These are phyloP conservation scores for Atrina japonica DNA, from an alignment of 2,888 invertebrate species.

Conservation along the genomic window DNA sequence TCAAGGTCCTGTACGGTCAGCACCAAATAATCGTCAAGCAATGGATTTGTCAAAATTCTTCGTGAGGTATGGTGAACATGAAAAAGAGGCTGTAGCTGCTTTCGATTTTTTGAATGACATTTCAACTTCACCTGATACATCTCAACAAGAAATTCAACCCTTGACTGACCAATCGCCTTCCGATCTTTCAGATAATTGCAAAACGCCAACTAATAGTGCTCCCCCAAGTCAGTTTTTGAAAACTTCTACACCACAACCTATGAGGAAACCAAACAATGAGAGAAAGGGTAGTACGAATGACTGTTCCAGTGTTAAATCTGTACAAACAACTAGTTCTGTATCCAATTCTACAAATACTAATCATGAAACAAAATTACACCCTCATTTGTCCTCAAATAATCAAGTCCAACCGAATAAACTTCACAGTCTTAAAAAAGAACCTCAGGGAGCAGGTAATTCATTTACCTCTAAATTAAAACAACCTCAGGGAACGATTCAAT, in stretches of 20 bases:
- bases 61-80: constrained; percentile 63
- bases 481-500: constrained; percentile 22
- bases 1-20: constrained; percentile 36
- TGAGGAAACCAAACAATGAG: neutral
- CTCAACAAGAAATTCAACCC: constrained; percentile 1
- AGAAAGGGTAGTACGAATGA: neutral
- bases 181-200: neutral
- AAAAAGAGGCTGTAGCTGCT: constrained; percentile 69
- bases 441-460: constrained; percentile 12
- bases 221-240: no score
- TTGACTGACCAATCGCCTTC: constrained; percentile 13
- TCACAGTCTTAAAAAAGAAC: neutral
- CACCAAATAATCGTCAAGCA: constrained; percentile 42
- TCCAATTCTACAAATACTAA: no score
- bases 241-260: no score
- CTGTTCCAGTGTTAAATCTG: no score
- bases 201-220: no score
- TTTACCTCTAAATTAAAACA: constrained; percentile 14
- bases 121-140: constrained; percentile 48
- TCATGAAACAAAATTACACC: no score
- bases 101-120: constrained; percentile 71
- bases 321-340: no score
- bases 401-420: neutral
- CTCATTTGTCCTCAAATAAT: no score
- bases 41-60: constrained; percentile 65